Conservation (phyloP, 2,113 vertebrate genomes). For the Mastomys natalensis region DNA sequence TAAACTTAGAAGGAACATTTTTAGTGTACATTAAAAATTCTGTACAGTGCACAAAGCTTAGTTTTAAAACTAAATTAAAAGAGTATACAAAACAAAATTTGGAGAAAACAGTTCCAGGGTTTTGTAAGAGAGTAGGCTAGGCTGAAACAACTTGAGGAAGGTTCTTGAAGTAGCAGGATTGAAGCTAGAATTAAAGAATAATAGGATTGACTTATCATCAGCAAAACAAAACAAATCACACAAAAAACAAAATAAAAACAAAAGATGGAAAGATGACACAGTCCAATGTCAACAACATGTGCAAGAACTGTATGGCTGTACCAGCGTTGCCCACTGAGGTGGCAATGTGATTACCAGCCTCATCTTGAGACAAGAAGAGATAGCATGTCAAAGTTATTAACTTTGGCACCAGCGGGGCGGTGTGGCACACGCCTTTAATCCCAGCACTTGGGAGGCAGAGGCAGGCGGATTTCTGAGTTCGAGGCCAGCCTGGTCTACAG, state of each 20-base stretch:
- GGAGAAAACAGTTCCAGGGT: background rate
- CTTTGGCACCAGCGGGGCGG: background rate
- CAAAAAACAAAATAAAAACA: no score
- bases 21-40: constrained; percentile 34
- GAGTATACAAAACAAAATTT: constrained; percentile 23
- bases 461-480: no score
- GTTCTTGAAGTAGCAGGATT: background rate
- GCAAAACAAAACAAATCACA: background rate
- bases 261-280: background rate
- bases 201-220: background rate
- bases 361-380: background rate
- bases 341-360: background rate
- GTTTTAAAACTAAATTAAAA: constrained; percentile 18
- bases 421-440: no score
- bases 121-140: background rate
- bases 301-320: background rate
- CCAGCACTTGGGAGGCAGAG: no score
- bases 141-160: background rate
- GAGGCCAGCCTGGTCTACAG: no score
- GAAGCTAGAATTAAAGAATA: background rate
- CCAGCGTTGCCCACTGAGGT: background rate
- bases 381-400: background rate
- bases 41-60: background rate
- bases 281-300: background rate
- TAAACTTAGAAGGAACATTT: constrained; percentile 29